These are phyloP conservation scores for Scomber japonicus DNA, from an alignment of 2,113 vertebrate genomes.

Conservation along the genomic window DNA sequence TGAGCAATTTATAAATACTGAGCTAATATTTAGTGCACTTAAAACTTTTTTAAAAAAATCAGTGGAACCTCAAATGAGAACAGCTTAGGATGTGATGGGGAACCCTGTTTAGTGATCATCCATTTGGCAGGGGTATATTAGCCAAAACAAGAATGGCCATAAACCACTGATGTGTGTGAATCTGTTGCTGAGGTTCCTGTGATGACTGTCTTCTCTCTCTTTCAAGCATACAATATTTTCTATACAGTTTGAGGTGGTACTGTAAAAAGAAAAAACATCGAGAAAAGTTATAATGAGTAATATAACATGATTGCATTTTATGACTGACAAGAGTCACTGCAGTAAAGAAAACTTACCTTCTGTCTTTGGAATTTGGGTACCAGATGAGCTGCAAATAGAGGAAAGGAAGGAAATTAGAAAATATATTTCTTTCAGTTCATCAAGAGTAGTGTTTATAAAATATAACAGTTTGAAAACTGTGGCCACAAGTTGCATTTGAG, in stretches of 20 bases:
- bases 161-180: conserved; percentile 12
- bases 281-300: not conserved
- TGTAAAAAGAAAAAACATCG: conserved; percentile 53
- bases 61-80: not conserved
- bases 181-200: conserved; percentile 16
- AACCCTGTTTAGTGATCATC: conserved; percentile 40
- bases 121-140: conserved; percentile 21
- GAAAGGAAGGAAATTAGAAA: not conserved
- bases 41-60: conserved; percentile 13
- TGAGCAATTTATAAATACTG: not conserved
- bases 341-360: conserved; percentile 71
- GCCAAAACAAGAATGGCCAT: conserved; percentile 25
- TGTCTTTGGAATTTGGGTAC: conserved; percentile 79
- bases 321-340: not conserved
- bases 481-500: conserved; percentile 34
- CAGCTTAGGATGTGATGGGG: conserved; percentile 6
- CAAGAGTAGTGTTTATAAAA: not conserved
- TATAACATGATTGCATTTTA: not conserved
- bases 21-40: not conserved
- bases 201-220: conserved; percentile 11
- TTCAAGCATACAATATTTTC: conserved; percentile 24
- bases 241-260: conserved; percentile 85
- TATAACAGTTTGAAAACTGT: conserved; percentile 55
- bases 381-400: conserved; percentile 70
- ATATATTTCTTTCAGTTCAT: not conserved